These are phyloP conservation scores for Tenrec ecaudatus DNA, from an alignment of 2,113 vertebrate species.

Conservation along the genomic window DNA sequence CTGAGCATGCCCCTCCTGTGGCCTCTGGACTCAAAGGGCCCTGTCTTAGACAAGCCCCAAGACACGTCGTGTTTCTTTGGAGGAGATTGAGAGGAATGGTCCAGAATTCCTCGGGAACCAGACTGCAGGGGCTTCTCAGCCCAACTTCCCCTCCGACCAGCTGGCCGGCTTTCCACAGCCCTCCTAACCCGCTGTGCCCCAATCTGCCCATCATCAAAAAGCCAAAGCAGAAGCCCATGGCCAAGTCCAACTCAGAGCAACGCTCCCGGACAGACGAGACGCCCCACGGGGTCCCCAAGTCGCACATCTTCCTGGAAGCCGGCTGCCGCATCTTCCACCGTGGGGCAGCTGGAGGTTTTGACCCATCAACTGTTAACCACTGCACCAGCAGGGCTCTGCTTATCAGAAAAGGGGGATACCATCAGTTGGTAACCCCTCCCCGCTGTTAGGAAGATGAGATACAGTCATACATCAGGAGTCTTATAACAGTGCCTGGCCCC, in stretches of 20 bases:
- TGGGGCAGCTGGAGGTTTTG: background rate
- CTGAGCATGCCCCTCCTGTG: background rate
- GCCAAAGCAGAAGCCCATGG: background rate
- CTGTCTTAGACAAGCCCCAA: background rate
- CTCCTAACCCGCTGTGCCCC: background rate
- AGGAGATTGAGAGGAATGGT: background rate
- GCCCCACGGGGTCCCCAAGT: background rate
- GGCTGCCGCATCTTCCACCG: background rate
- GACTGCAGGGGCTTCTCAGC: background rate
- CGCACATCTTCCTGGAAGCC: background rate
- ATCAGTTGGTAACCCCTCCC: background rate
- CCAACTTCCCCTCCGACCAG: background rate
- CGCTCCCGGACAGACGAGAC: background rate
- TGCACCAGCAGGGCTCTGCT: background rate
- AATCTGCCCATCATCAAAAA: background rate
- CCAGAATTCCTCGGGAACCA: slow-evolving; percentile 4
- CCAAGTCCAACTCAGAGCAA: background rate
- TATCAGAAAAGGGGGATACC: background rate
- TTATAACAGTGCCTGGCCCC: background rate
- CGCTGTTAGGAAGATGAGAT: background rate
- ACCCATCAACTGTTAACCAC: background rate
- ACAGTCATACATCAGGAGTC: background rate
- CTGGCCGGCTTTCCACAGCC: background rate
- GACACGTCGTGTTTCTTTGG: background rate
- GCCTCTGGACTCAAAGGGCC: background rate